These are phyloP conservation scores for Trachops cirrhosus DNA, from an alignment of 2,797 vertebrate genomes.

Conservation along the genomic window DNA sequence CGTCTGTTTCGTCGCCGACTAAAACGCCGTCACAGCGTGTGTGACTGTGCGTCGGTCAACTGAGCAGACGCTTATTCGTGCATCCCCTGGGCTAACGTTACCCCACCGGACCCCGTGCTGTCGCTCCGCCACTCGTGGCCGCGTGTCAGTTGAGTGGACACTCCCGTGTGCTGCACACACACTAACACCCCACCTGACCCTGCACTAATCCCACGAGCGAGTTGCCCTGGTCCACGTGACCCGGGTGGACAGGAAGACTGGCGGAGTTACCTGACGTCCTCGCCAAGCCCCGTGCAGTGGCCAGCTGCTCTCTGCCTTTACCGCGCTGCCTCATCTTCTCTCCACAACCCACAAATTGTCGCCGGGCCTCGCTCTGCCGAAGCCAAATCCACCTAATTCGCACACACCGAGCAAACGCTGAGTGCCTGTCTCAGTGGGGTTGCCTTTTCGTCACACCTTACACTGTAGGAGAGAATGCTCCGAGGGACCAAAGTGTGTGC, in stretches of 20 bases:
- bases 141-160: accelerated
- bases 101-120: too few relatives aligned
- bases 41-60: not conserved
- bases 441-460: not conserved
- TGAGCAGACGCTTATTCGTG: not conserved
- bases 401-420: accelerated
- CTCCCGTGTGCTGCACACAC: accelerated
- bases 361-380: not conserved
- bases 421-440: not conserved
- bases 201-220: accelerated
- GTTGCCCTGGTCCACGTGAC: accelerated
- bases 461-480: not conserved
- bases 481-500: not conserved
- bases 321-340: not conserved
- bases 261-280: not conserved
- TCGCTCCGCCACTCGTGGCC: accelerated
- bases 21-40: accelerated
- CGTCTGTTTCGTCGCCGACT: not conserved
- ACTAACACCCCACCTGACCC: accelerated
- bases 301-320: accelerated
- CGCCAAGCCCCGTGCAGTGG: accelerated
- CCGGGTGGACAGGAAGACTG: not conserved
- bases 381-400: not conserved
- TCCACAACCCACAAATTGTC: accelerated
- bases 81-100: too few relatives aligned